Evolutionary conservation across 2,797 vertebrate species (phyloP).

Genomic region (Falco cherrug): DNA sequence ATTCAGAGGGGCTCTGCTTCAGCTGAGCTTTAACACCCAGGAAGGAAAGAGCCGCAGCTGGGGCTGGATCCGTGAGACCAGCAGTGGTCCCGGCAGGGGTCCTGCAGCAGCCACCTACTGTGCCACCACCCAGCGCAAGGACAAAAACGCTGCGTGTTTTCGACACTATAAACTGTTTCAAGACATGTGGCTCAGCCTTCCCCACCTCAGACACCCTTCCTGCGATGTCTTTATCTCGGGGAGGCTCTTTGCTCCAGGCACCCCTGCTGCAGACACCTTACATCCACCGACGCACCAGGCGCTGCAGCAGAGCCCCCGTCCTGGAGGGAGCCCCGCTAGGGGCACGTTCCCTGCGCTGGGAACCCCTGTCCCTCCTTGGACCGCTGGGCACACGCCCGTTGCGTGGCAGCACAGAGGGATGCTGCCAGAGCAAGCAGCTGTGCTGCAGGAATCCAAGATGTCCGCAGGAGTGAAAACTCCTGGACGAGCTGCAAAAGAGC

Average conservation of each 20-base stretch:
- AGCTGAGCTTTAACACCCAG: fast-evolving
- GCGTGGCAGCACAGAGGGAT: fast-evolving
- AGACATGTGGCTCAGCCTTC: not conserved
- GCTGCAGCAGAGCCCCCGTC: not conserved
- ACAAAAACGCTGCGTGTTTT: fast-evolving
- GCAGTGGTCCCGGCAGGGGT: not conserved
- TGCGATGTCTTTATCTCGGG: not conserved
- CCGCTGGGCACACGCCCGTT: fast-evolving
- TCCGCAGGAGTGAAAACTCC: not conserved
- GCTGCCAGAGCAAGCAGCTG: not conserved
- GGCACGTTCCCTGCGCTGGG: not conserved
- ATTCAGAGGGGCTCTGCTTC: not conserved
- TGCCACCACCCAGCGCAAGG: not conserved
- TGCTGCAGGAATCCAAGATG: not conserved
- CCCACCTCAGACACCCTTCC: not conserved
- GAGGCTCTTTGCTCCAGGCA: not conserved
- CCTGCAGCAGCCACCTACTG: not conserved
- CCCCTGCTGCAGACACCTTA: fast-evolving
- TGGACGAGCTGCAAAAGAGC: not conserved
- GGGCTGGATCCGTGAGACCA: not conserved
- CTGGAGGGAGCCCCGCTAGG: not conserved
- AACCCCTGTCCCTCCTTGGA: fast-evolving
- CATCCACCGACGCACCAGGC: not conserved
- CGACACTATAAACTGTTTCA: not conserved
- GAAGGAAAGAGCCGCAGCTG: not conserved